These are phyloP conservation scores for Desmodus rotundus DNA, from an alignment of 2,113 vertebrate species.

Conservation along the genomic window DNA sequence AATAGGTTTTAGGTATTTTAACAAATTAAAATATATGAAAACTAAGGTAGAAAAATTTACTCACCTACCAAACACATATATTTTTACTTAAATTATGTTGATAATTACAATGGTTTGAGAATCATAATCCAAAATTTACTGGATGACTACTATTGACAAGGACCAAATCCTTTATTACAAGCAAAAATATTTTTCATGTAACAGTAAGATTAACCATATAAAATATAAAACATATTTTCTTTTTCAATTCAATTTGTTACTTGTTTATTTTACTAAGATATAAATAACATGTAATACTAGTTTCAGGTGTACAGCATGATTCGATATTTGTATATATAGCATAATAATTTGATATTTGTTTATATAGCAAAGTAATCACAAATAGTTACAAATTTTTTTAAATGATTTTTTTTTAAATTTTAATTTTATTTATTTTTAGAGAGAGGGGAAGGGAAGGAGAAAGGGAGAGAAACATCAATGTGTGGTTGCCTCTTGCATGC, in stretches of 20 bases:
- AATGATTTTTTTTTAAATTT: too few relatives aligned
- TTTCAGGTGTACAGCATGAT: neutral
- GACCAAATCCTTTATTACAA: neutral
- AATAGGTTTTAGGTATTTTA: neutral
- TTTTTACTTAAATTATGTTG: conserved; percentile 37
- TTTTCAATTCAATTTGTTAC: neutral
- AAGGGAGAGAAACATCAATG: too few relatives aligned
- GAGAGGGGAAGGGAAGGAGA: too few relatives aligned
- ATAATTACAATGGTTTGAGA: conserved; percentile 1
- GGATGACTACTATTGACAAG: neutral
- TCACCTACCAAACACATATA: neutral
- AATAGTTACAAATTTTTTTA: neutral
- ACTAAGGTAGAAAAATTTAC: conserved; percentile 3
- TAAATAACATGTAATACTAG: neutral
- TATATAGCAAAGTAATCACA: neutral
- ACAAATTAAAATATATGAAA: conserved; percentile 29
- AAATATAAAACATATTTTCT: neutral
- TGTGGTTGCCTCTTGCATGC: too few relatives aligned
- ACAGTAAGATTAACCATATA: neutral
- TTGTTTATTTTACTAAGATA: neutral
- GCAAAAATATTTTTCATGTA: neutral
- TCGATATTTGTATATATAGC: neutral
- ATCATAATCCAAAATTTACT: conserved; percentile 21
- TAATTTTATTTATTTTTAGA: too few relatives aligned
- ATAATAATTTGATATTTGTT: neutral